These are phyloP conservation scores for Cynaeus angustus DNA, from an alignment of 2,888 invertebrate genomes.

Conservation along the genomic window DNA sequence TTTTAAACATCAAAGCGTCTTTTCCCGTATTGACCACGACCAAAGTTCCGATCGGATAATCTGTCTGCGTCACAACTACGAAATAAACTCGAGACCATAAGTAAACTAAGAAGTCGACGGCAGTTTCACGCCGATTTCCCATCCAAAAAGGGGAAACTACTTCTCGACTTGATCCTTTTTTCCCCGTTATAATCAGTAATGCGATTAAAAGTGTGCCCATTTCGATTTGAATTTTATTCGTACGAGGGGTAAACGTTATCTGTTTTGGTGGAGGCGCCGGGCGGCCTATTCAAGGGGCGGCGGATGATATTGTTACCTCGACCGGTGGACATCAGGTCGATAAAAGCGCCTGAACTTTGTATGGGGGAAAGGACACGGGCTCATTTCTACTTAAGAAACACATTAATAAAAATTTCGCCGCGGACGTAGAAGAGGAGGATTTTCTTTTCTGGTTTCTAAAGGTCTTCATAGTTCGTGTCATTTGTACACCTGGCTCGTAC, in stretches of 20 bases:
- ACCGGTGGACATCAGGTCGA: constrained; percentile 61
- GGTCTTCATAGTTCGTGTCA: constrained; percentile 46
- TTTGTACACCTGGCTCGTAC: constrained; percentile 64
- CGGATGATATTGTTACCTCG: constrained; percentile 68
- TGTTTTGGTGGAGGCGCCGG: constrained; percentile 47
- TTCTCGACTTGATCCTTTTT: not conserved
- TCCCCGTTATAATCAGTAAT: constrained; percentile 56
- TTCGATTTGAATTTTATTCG: constrained; percentile 62
- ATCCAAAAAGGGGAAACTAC: too few species aligned
- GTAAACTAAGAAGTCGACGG: constrained; percentile 13
- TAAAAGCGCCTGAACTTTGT: too few species aligned
- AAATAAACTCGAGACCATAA: constrained; percentile 18
- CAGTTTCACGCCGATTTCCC: too few species aligned
- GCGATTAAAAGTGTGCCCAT: constrained; percentile 63
- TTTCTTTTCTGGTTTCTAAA: too few species aligned
- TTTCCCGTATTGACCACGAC: constrained; percentile 14
- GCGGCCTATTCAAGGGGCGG: constrained; percentile 52
- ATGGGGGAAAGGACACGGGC: too few species aligned
- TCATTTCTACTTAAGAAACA: too few species aligned
- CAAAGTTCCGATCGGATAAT: constrained; percentile 19
- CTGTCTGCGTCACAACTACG: constrained; percentile 18
- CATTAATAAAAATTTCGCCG: too few species aligned
- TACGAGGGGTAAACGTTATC: constrained; percentile 54
- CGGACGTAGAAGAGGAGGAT: too few species aligned
- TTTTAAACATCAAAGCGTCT: constrained; percentile 1